Base-by-base conservation (phyloP, 2,113 vertebrate species). In the Channa maculata region DNA sequence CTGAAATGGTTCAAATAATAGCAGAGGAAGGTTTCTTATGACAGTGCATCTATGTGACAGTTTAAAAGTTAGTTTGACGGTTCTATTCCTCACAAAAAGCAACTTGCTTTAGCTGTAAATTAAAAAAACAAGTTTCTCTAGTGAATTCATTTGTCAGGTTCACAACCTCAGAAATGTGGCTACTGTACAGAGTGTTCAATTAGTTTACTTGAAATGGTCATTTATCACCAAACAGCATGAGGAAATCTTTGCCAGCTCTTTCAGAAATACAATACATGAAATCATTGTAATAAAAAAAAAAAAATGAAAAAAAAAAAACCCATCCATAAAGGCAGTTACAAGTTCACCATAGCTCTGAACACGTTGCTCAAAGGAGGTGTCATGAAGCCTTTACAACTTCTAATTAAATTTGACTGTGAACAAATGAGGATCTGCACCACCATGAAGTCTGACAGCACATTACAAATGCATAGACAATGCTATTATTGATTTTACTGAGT, bases 31-130 rank as follows among this genome's bases (percentile, higher is more conserved):
- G 24, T 24, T 24, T 24, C 24, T 24, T 41, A 41, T 41, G 4
- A 41, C 4, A 5, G 24, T 24, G 24, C 24, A 7, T 41, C 6
- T 41, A 4, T 5, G 39, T 41, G 39, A 41, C 6, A 41, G 39
- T 2, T 41, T 41, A 15, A 48, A 63, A 34, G 37, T 59, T 6
- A 24, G 24, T 24, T 24, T 94, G 93, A 90, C 90, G 94, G 94
- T 5, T 94, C 49, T 93, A 93, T 93, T 94, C 86, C 80, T 81
- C 82, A 62, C 9, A 37, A 33, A 8, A 65, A 34, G 15, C 33
- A 45, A 8, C 7, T 38, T 46, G 8, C 58, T 38, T 45, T 33
- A 34, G 43, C 1, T 58, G 10, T 44, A 37, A 45, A 63, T 69
- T n/a, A 54, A 61, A 13, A 13, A 54, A 68, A 36, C 43, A 44